These are phyloP conservation scores for Drosophila koepferae DNA, from an alignment of 2,888 invertebrate genomes.

Conservation along the genomic window DNA sequence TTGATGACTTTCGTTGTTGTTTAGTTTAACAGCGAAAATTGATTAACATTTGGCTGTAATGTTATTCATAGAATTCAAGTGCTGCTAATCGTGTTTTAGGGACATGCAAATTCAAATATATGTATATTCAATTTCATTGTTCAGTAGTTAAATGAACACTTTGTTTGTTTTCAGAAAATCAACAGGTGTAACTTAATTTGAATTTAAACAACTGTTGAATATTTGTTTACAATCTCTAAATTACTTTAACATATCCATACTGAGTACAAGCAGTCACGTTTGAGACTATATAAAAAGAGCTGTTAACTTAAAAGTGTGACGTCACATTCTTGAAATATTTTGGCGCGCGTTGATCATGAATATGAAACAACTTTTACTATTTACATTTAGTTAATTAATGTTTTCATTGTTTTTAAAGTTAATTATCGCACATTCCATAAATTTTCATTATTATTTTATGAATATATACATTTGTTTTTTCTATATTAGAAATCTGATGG, in stretches of 20 bases:
- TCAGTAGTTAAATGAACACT: no score
- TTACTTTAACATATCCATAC: background rate
- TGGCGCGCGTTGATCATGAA: background rate
- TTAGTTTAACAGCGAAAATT: background rate
- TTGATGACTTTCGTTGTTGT: constrained; percentile 15
- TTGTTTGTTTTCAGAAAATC: background rate
- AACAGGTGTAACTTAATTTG: background rate
- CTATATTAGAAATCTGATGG: no score
- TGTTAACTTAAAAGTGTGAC: background rate
- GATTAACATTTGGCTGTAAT: constrained; percentile 16
- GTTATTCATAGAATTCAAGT: constrained; percentile 13
- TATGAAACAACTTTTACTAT: background rate
- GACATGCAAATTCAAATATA: background rate
- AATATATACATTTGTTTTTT: no score
- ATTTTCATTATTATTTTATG: no score
- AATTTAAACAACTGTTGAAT: background rate
- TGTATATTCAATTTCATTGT: no score
- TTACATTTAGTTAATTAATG: no score
- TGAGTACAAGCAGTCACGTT: background rate
- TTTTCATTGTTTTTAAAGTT: no score
- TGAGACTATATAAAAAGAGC: background rate
- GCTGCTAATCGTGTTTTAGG: background rate
- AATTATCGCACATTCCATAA: no score
- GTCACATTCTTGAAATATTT: background rate
- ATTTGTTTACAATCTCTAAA: background rate